Evolutionary conservation across 2,888 invertebrate genomes (phyloP), one percentile per base, ranked within the genome.

Genomic region (Phrixothrix hirtus): DNA sequence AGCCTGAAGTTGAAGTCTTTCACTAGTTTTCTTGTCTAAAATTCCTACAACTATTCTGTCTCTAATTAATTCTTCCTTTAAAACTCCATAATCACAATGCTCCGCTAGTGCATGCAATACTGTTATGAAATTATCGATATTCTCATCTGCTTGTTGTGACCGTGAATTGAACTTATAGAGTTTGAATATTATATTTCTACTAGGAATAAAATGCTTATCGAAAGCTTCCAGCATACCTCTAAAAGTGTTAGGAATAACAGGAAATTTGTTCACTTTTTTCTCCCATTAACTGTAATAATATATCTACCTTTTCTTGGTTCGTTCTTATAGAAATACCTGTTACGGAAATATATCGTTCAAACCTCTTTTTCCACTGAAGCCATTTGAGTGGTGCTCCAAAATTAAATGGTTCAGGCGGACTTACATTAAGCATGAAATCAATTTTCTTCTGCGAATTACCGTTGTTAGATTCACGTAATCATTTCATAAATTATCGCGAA

Each of bases 1-100:
- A 7, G 48, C 25, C 5, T 31, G 36, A 4, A 61, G 32, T 34
- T 65, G 65, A 13, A 68, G 50, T 13, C 46, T 49, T 45, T 66
- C 62, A 9, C 55, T 58, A 1, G 59, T 55, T 50, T 44, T 56
- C 2, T 17, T 14, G 36, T 67, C 64, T 11, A 12, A 9, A 34
- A 69, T 49, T 0, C 66, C 67, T 7, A 65, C 62, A 4, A 64
- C 58, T 31, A 68, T 67, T 12, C 61, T 42, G 37, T 68, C 67
- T 26, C 66, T 46, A 5, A 68, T 66, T 3, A 68, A 37, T 10
- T 64, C 54, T 5, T 66, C 57, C 34, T 56, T 56, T 9, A 67
- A 39, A 4, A 29, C n/a, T 1, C 62, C 60, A 32, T 61, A 66
- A 0, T 67, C 56, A 26, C 63, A 66, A 6, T 44, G 25, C 14